Evolutionary conservation across 2,888 invertebrate genomes (phyloP).

Genomic region (Arge pagana): DNA sequence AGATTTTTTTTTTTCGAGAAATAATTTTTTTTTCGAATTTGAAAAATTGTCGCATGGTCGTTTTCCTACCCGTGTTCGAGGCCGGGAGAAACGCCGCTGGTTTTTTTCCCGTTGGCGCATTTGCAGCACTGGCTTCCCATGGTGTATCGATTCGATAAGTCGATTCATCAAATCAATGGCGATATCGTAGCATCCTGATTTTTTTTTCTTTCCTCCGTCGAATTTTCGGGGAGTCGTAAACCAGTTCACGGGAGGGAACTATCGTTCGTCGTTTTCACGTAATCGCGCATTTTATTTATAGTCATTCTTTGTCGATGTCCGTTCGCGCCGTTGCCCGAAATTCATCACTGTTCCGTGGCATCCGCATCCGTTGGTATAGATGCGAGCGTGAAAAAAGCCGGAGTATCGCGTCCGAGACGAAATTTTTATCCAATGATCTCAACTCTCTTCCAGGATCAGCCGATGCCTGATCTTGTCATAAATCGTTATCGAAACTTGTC

Average conservation of each 20-base stretch:
- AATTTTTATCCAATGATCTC: conserved; percentile 14
- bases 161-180: too few species aligned
- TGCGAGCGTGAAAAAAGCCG: neutral
- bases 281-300: conserved; percentile 30
- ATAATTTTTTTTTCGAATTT: too few species aligned
- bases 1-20: too few species aligned
- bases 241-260: too few species aligned
- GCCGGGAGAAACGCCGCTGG: conserved; percentile 39
- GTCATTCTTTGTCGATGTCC: conserved; percentile 23
- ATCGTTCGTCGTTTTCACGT: conserved; percentile 31
- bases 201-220: conserved; percentile 11
- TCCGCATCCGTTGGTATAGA: neutral
- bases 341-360: too few species aligned
- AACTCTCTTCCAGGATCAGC: too few species aligned
- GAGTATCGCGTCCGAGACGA: neutral
- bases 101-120: conserved; percentile 52
- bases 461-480: conserved; percentile 17
- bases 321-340: too few species aligned
- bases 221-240: neutral
- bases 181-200: too few species aligned
- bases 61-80: conserved; percentile 42
- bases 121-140: conserved; percentile 59
- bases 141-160: too few species aligned
- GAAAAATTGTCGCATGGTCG: too few species aligned
- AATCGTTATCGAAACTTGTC: too few species aligned